phyloP scores from a whole-genome alignment of 2,888 invertebrate genomes.

The Dyspetes luteomarginatus region DNA sequence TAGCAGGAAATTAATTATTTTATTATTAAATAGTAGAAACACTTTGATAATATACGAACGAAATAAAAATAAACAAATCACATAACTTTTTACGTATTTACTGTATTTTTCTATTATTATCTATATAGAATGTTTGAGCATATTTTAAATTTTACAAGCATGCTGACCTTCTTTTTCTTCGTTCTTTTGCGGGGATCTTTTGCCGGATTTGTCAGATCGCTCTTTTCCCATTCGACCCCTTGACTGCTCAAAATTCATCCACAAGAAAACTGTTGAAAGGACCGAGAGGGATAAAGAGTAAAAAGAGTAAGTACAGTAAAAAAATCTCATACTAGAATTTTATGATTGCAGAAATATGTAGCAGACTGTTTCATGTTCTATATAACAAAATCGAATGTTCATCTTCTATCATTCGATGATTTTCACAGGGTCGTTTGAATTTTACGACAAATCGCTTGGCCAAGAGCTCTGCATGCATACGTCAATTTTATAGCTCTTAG shows the following conservation, averaged over 20 bases:
- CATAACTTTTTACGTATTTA: no score
- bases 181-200: slow-evolving; percentile 9
- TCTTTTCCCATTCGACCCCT: background rate
- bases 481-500: slow-evolving; percentile 21
- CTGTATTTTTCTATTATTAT: no score
- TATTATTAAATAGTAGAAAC: no score
- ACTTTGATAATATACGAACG: no score
- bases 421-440: slow-evolving; percentile 36
- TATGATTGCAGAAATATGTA: background rate
- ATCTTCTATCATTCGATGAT: background rate
- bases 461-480: background rate
- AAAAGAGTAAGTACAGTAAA: slow-evolving; percentile 14
- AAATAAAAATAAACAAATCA: no score
- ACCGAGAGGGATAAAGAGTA: background rate
- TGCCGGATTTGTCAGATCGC: background rate
- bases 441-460: slow-evolving; percentile 40
- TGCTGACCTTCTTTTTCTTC: background rate
- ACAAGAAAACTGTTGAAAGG: slow-evolving; percentile 46
- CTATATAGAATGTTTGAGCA: no score
- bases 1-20: no score
- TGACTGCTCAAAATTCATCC: slow-evolving; percentile 63
- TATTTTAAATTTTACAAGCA: no score
- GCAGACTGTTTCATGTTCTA: background rate
- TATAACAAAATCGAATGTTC: background rate
- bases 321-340: slow-evolving; percentile 24